These are phyloP conservation scores for Plestiodon gilberti DNA, from an alignment of 2,113 vertebrate species.

Conservation along the genomic window DNA sequence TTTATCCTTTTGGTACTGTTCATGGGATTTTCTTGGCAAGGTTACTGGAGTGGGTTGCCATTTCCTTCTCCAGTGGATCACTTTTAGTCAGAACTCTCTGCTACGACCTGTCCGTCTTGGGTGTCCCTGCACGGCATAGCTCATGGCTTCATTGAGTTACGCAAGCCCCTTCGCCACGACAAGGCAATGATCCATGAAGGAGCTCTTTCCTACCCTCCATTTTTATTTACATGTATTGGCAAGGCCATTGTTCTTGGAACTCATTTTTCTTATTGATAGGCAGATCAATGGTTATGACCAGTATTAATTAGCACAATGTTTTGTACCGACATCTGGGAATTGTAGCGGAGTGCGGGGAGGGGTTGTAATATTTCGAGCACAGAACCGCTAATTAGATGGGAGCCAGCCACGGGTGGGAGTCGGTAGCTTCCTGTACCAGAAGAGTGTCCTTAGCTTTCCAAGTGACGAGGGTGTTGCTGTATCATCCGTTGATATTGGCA, in stretches of 20 bases:
- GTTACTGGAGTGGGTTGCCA: too few relatives aligned
- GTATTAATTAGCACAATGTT: not conserved
- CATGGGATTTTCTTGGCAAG: too few relatives aligned
- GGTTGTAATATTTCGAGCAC: not conserved
- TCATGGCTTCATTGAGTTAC: too few relatives aligned
- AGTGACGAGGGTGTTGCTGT: slow-evolving; percentile 46
- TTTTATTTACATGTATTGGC: slow-evolving; percentile 2
- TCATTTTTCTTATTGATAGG: slow-evolving; percentile 12
- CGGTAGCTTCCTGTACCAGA: not conserved
- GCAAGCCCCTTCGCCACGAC: too few relatives aligned
- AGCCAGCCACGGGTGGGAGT: not conserved
- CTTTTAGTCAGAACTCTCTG: too few relatives aligned
- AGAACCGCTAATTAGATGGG: not conserved
- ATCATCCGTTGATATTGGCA: slow-evolving; percentile 45
- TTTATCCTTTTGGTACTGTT: too few relatives aligned
- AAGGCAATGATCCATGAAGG: too few relatives aligned
- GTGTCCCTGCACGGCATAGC: too few relatives aligned
- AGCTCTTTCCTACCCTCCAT: too few relatives aligned
- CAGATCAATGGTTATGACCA: slow-evolving; percentile 29
- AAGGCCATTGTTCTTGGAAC: slow-evolving; percentile 25
- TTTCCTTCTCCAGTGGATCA: too few relatives aligned
- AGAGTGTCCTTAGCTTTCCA: slow-evolving; percentile 24
- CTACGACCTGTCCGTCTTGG: too few relatives aligned
- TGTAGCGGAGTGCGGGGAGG: not conserved
- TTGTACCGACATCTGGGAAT: slow-evolving; percentile 3